Evolutionary conservation across 2,797 vertebrate species (phyloP), one percentile per base, ranked within the genome.

Genomic region (Sitta carolinensis): DNA sequence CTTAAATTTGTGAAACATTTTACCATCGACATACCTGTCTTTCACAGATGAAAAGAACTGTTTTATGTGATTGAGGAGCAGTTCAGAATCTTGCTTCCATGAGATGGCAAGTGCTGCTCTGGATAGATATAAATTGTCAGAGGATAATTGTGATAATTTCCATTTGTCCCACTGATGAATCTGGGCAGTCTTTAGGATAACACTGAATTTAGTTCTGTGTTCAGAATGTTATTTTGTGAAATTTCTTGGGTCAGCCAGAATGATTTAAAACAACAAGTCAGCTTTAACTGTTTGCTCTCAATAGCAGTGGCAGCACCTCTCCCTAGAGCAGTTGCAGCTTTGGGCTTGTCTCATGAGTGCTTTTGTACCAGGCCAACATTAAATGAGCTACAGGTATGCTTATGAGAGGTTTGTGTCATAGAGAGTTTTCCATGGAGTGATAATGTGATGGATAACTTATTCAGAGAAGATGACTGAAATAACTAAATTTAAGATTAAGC

Each of bases 21-120:
- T 83, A 83, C 77, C 59, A 26, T 95, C 54, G 73, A 97, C 84
- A 78, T 51, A 89, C 43, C 68, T 90, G 43, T 63, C 68, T 97
- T 85, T 96, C 52, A 66, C 42, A 70, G 34, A 73, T 63, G 51
- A 94, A 67, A 88, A 96, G 90, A 94, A 81, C 34, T 81, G 51
- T 40, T 97, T 94, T 80, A 75, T 0, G 0, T 94, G 67, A 40
- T 77, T 78, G 85, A 95, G 86, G 45, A 97, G 59, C 73, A 50
- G 29, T 47, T 80, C 84, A 75, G 67, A 90, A 62, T 70, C 83
- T 87, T 81, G 50, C 67, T 75, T 27, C 61, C 52, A 58, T 23
- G 9, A 75, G 70, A 32, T 29, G 72, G 45, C 19, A 64, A 84
- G 83, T 86, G 51, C 22, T 2, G 0, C 64, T 79, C 52, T 72